phyloP scores from a whole-genome alignment of 2,888 invertebrate species.

The Nemapogon koenigi region DNA sequence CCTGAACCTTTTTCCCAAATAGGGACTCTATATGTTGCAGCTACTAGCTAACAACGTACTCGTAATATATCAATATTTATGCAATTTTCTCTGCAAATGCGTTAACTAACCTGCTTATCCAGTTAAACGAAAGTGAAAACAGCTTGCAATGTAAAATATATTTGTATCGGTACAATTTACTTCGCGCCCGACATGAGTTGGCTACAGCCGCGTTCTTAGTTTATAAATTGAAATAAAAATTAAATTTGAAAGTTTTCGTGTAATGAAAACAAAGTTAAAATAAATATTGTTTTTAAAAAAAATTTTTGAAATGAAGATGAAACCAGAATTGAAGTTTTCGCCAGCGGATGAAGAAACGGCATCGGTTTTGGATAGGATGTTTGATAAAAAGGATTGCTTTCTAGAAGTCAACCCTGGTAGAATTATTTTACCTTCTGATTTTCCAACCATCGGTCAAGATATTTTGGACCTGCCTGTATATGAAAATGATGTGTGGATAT shows the following conservation, averaged over 20 bases:
- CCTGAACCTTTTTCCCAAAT: too few species aligned
- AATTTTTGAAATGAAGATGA: constrained; percentile 36
- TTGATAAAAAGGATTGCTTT: constrained; percentile 72
- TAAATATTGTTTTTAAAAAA: background rate
- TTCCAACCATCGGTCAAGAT: constrained; percentile 70
- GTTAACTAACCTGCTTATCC: too few species aligned
- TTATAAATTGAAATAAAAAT: background rate
- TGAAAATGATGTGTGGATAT: constrained; percentile 83
- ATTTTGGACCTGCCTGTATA: constrained; percentile 75
- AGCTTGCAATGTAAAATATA: too few species aligned
- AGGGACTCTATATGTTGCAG: too few species aligned
- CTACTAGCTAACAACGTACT: too few species aligned
- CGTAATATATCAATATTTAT: too few species aligned
- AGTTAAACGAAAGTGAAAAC: too few species aligned
- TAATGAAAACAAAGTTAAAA: background rate
- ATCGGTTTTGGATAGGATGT: constrained; percentile 69
- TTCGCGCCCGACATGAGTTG: background rate
- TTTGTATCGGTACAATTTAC: too few species aligned
- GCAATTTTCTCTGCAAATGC: too few species aligned
- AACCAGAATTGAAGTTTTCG: constrained; percentile 57
- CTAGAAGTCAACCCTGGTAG: constrained; percentile 76
- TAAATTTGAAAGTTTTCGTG: background rate
- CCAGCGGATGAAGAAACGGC: constrained; percentile 62
- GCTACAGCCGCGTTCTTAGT: background rate
- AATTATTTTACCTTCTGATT: constrained; percentile 74